phyloP scores from a whole-genome alignment of 2,113 vertebrate species.

The Dasyprocta punctata region DNA sequence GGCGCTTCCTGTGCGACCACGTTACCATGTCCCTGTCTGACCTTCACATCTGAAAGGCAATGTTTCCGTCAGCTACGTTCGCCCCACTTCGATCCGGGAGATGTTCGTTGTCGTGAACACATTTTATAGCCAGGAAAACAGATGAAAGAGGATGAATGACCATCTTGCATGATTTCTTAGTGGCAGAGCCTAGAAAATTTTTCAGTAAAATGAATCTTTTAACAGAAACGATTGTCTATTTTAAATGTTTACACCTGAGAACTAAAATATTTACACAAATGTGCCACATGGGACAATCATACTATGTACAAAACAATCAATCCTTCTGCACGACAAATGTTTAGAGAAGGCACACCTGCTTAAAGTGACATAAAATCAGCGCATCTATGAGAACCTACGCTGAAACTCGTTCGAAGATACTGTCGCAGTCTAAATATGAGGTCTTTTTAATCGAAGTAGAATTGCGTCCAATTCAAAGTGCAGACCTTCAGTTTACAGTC shows the following conservation, averaged over 20 bases:
- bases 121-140: not conserved
- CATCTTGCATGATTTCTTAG: not conserved
- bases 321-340: not conserved
- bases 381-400: not conserved
- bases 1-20: not conserved
- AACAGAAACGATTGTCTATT: not conserved
- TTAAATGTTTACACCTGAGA: slow-evolving; percentile 16
- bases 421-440: not conserved
- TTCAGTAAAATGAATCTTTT: not conserved
- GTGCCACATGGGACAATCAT: not conserved
- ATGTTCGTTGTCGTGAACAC: accelerated
- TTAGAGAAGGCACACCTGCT: slow-evolving; percentile 14
- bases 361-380: not conserved
- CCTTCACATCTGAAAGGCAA: not conserved
- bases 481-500: not conserved
- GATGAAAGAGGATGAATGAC: not conserved
- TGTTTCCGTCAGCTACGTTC: not conserved
- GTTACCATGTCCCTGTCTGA: not conserved
- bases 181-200: not conserved
- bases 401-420: not conserved
- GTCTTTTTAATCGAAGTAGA: not conserved
- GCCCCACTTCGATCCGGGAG: not conserved
- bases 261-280: slow-evolving; percentile 24
- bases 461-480: not conserved
- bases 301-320: not conserved